phyloP scores from a whole-genome alignment of 1,140 invertebrate genomes.

The Bradysia coprophila region DNA sequence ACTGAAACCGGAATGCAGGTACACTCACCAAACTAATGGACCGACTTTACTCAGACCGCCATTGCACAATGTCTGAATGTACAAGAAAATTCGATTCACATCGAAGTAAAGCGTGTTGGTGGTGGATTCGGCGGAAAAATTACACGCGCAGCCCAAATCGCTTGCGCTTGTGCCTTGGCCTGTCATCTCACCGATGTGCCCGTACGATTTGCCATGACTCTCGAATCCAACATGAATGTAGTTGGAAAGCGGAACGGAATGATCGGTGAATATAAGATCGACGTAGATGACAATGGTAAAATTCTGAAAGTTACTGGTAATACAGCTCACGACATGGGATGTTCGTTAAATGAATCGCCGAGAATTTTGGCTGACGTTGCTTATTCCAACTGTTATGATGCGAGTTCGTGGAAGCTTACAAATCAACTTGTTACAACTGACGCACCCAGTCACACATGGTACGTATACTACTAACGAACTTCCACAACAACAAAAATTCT shows the following conservation, averaged over 20 bases:
- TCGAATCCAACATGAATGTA: slow-evolving; percentile 44
- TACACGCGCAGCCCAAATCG: slow-evolving; percentile 29
- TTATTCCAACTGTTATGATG: no score
- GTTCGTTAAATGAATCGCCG: no score
- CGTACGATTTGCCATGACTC: slow-evolving; percentile 37
- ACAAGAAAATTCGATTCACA: slow-evolving; percentile 33
- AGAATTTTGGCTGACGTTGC: no score
- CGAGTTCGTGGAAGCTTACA: slow-evolving; percentile 36
- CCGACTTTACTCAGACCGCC: slow-evolving; percentile 39
- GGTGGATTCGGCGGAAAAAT: slow-evolving; percentile 54
- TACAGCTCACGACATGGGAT: slow-evolving; percentile 36
- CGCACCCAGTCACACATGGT: slow-evolving; percentile 37
- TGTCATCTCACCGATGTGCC: slow-evolving; percentile 38
- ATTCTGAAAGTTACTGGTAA: slow-evolving; percentile 46
- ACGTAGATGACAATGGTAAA: slow-evolving; percentile 41
- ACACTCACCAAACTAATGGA: slow-evolving; percentile 41
- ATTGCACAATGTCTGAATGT: slow-evolving; percentile 35
- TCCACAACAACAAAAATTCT: slow-evolving; percentile 29
- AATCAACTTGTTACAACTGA: slow-evolving; percentile 17
- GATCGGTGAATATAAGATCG: slow-evolving; percentile 30
- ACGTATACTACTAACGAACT: slow-evolving; percentile 32
- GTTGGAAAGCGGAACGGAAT: slow-evolving; percentile 38
- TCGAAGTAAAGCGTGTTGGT: slow-evolving; percentile 43
- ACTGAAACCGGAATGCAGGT: slow-evolving; percentile 40
- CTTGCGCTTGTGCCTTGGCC: slow-evolving; percentile 40